Base-by-base conservation (phyloP, 2,797 vertebrate species). In the Momotus momota region DNA sequence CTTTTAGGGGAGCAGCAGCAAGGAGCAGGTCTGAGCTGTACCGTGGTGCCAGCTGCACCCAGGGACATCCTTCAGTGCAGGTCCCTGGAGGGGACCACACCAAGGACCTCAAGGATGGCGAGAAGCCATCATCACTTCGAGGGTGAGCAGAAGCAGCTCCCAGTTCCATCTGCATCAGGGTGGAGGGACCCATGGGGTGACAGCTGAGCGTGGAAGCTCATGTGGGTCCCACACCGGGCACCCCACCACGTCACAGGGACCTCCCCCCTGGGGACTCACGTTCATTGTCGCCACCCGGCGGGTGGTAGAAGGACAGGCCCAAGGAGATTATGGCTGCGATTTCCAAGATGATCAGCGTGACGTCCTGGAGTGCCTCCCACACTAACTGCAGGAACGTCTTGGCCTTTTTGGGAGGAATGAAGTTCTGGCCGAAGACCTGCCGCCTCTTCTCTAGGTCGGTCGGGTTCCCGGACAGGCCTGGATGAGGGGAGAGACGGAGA, bases 321-420 rank as follows among this genome's bases (percentile, higher is more conserved):
- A 99, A 96, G 23, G 99, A 99, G 98, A 99, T 99, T 97, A 99
- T 99, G 97, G 99, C 99, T 33, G 99, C 99, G 2, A 99, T 99
- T 97, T 99, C 99, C 97, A 99, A 97, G 96, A 99, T 99, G 94
- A 99, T 99, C 48, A 99, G 98, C 0, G 99, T 99, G 91, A 99
- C 99, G 38, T 99, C 99, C 97, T 99, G 99, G 84, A 99, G 98
- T 4, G 99, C 99, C 96, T 99, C 99, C 99, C 99, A 99, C 94
- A 99, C 99, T 97, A 99, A 98, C 97, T 99, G 98, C 97, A 99
- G 97, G 98, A 99, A 99, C 3, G 99, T 99, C 98, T 99, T 99
- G 91, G 99, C 41, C 97, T 99, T 99, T 94, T 99, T 99, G 3
- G 99, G 99, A 33, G 99, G 99, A 67, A 99, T 99, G 70, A 99